Evolutionary conservation across 53 echinoderm and acorn worm species (phyloP).

Genomic region (Holothuria leucospilota): DNA sequence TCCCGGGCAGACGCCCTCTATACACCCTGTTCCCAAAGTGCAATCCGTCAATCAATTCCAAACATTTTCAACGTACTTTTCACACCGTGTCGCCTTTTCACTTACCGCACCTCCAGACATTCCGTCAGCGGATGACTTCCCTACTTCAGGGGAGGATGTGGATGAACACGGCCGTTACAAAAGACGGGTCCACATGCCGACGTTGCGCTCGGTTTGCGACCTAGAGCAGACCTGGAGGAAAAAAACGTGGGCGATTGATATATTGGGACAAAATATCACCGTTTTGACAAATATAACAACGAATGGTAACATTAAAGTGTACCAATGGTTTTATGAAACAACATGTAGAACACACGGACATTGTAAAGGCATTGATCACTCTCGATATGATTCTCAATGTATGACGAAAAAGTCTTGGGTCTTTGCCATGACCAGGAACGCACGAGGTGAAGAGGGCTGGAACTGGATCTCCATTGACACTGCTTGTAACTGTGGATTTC

Average conservation of each 20-base stretch:
- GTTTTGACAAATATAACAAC: slow-evolving; percentile 80
- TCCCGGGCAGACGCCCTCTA: slow-evolving; percentile 14
- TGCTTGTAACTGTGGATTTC: slow-evolving; percentile 82
- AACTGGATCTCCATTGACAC: slow-evolving; percentile 85
- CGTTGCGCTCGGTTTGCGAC: slow-evolving; percentile 43
- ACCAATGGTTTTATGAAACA: slow-evolving; percentile 95
- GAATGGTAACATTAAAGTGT: slow-evolving; percentile 59
- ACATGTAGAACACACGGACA: slow-evolving; percentile 70
- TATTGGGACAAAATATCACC: slow-evolving; percentile 90
- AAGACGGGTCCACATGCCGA: slow-evolving; percentile 55
- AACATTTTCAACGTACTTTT: slow-evolving; percentile 72
- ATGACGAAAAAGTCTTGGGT: slow-evolving; percentile 81
- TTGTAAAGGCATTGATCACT: slow-evolving; percentile 83
- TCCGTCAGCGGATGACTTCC: slow-evolving; percentile 37
- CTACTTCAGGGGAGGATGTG: slow-evolving; percentile 58
- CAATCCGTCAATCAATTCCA: slow-evolving; percentile 57
- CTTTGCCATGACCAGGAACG: slow-evolving; percentile 82
- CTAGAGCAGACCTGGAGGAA: slow-evolving; percentile 68
- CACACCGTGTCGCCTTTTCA: slow-evolving; percentile 85
- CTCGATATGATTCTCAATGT: slow-evolving; percentile 78
- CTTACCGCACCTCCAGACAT: slow-evolving; percentile 33
- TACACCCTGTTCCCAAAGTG: slow-evolving; percentile 31
- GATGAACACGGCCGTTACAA: slow-evolving; percentile 53
- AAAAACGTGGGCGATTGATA: slow-evolving; percentile 82
- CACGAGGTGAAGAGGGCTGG: slow-evolving; percentile 81